Conservation (phyloP, 2,797 vertebrate genomes). For the Allenopithecus nigroviridis region DNA sequence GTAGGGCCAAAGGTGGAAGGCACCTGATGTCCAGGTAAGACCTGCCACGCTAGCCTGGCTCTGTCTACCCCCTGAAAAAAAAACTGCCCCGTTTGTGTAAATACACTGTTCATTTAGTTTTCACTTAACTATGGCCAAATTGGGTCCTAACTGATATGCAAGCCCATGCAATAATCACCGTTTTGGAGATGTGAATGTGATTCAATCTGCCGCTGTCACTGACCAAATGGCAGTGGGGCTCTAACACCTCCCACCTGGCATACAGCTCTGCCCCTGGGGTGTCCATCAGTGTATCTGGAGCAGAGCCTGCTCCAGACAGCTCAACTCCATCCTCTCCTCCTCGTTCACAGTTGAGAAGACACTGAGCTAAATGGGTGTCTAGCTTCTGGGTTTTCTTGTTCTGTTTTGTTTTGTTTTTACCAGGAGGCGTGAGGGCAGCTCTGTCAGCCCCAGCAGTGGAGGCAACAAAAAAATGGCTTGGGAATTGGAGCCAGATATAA, state of each 20-base stretch:
- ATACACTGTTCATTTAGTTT: background rate
- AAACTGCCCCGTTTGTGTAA: background rate
- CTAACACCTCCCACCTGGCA: background rate
- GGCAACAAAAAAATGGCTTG: conserved; percentile 25
- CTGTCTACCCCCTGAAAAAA: background rate
- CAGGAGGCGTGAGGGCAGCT: background rate
- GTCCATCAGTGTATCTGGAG: background rate
- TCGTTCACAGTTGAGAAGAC: accelerated
- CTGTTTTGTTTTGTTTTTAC: background rate
- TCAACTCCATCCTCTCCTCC: background rate
- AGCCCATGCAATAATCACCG: accelerated
- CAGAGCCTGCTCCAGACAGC: too few relatives aligned
- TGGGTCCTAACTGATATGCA: background rate
- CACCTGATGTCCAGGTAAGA: background rate
- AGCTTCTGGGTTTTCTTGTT: background rate
- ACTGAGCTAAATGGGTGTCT: background rate
- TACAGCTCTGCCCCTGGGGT: background rate
- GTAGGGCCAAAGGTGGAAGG: background rate
- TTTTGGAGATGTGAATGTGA: background rate
- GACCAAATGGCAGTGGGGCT: background rate
- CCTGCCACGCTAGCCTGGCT: background rate
- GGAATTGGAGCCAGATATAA: conserved; percentile 28
- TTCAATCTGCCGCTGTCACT: background rate
- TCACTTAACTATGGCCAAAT: background rate
- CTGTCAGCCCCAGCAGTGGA: background rate